phyloP scores from a whole-genome alignment of 2,888 invertebrate species.

The Lepetodrilus schrolli region DNA sequence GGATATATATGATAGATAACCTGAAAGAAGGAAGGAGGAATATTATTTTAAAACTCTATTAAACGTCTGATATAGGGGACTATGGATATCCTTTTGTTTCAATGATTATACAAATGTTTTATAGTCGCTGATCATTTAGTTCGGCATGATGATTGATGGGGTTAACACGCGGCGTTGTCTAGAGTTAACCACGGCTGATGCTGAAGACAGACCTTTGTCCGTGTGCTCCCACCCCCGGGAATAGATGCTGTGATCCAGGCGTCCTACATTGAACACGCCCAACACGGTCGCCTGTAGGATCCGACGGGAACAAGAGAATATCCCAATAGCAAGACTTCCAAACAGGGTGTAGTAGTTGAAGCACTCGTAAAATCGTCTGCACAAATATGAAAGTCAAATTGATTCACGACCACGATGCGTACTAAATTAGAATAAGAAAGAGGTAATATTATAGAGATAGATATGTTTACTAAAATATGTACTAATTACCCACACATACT shows the following conservation, averaged over 20 bases:
- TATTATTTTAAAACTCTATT: too few species aligned
- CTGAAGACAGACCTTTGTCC: slow-evolving; percentile 39
- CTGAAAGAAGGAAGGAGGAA: too few species aligned
- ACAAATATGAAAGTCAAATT: background rate
- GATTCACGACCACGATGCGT: too few species aligned
- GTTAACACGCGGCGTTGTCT: background rate
- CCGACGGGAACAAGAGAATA: slow-evolving; percentile 37
- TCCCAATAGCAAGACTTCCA: slow-evolving; percentile 43
- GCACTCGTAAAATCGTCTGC: slow-evolving; percentile 43
- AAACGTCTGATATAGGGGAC: too few species aligned
- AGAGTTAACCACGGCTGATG: too few species aligned
- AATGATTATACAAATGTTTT: background rate
- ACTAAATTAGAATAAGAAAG: too few species aligned
- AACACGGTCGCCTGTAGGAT: slow-evolving; percentile 37
- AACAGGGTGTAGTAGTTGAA: slow-evolving; percentile 45
- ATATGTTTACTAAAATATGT: too few species aligned
- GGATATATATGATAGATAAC: slow-evolving; percentile 40
- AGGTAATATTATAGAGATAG: too few species aligned
- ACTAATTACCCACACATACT: too few species aligned
- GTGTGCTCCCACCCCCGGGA: slow-evolving; percentile 36
- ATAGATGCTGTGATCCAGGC: slow-evolving; percentile 44
- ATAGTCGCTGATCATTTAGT: background rate
- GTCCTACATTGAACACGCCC: slow-evolving; percentile 41
- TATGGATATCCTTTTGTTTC: too few species aligned
- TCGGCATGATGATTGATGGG: background rate